Evolutionary conservation across 1,140 invertebrate species (phyloP).

Genomic region (Aphis gossypii): DNA sequence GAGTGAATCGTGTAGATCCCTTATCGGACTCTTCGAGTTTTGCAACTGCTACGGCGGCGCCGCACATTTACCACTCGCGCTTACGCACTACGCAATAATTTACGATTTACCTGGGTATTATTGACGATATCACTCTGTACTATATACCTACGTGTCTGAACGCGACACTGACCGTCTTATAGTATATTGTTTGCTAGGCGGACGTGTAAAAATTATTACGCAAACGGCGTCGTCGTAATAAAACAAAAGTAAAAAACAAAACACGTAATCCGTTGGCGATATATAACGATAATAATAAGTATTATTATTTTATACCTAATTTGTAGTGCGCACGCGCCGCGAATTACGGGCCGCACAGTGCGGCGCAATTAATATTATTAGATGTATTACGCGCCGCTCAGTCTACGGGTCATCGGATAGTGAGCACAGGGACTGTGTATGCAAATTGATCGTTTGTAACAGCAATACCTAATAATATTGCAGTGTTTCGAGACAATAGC

Average conservation of each 20-base stretch:
- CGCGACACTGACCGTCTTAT: background rate
- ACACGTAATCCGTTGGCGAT: background rate
- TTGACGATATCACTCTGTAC: background rate
- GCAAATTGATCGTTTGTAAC: slow-evolving; percentile 25
- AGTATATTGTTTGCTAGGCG: background rate
- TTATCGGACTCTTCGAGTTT: background rate
- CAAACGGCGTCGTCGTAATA: background rate
- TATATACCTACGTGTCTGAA: background rate
- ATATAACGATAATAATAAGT: background rate
- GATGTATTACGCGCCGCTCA: background rate
- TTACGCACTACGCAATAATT: background rate
- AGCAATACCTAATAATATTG: background rate
- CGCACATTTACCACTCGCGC: background rate
- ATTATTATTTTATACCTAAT: background rate
- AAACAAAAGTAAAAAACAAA: background rate
- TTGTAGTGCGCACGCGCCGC: background rate
- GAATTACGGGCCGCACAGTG: background rate
- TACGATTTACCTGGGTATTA: background rate
- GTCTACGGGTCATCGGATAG: background rate
- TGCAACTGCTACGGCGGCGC: background rate
- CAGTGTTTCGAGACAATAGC: background rate
- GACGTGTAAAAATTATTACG: slow-evolving; percentile 5
- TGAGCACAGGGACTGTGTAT: slow-evolving; percentile 31
- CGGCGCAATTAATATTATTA: background rate
- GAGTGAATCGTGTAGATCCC: background rate